Conservation (phyloP, 1,140 invertebrate species). For the Coptotermes formosanus region DNA sequence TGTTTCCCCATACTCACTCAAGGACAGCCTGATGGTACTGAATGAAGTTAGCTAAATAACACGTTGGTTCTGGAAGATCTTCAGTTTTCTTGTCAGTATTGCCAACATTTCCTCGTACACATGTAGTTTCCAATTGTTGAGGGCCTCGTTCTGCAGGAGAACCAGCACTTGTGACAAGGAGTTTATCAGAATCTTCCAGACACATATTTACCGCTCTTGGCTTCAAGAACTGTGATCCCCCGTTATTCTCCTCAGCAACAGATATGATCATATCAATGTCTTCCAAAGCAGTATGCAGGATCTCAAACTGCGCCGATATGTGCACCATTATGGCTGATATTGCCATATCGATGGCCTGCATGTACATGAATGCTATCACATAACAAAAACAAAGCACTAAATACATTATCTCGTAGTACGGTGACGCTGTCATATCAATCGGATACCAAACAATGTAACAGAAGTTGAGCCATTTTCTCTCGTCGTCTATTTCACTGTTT, state of each 20-base stretch:
- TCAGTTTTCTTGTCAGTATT: background rate
- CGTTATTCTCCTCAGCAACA: background rate
- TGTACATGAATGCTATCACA: background rate
- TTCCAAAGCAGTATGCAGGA: background rate
- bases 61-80: background rate
- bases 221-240: no score
- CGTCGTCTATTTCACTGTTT: background rate
- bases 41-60: background rate
- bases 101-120: no score
- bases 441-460: background rate
- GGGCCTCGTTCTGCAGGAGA: no score
- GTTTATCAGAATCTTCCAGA: no score
- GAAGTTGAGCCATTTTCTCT: background rate
- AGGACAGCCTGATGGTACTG: background rate
- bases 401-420: constrained; percentile 2
- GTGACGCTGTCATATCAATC: background rate
- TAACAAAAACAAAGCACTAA: background rate
- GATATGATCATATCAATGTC: background rate
- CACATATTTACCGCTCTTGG: no score
- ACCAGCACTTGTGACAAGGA: no score
- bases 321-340: background rate
- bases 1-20: background rate
- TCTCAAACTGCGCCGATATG: background rate
- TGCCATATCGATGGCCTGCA: background rate
- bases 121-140: no score